phyloP scores from a whole-genome alignment of 2,888 invertebrate genomes.

The Tenthredo scrophulariae region DNA sequence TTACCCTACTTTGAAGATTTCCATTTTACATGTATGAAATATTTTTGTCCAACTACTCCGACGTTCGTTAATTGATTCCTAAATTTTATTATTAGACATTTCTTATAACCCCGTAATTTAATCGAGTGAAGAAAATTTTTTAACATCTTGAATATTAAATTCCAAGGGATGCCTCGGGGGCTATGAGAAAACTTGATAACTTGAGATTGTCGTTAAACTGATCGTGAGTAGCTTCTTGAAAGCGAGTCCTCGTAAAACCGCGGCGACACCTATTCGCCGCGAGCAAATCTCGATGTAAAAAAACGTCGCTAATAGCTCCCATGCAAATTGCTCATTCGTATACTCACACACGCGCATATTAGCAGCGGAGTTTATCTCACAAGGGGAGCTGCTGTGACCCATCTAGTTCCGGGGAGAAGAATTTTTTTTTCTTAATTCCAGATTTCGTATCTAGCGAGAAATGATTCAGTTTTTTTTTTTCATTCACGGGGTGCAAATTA shows the following conservation, averaged over 20 bases:
- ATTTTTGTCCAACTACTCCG: neutral
- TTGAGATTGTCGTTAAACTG: slow-evolving; percentile 37
- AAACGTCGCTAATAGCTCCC: slow-evolving; percentile 32
- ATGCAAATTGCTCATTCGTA: slow-evolving; percentile 30
- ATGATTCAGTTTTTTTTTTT: neutral
- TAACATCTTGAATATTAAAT: neutral
- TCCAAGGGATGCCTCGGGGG: slow-evolving; percentile 10
- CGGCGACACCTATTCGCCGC: slow-evolving; percentile 42
- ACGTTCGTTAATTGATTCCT: neutral
- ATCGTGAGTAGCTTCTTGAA: slow-evolving; percentile 26
- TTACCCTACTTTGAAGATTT: neutral
- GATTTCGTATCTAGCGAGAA: neutral
- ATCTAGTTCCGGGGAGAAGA: neutral
- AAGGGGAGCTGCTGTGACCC: neutral
- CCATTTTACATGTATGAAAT: neutral
- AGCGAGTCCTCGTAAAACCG: slow-evolving; percentile 36
- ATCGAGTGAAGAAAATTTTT: neutral
- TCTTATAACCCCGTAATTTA: neutral
- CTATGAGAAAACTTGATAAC: slow-evolving; percentile 17
- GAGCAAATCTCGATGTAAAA: slow-evolving; percentile 8
- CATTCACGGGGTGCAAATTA: neutral
- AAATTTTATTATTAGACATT: neutral
- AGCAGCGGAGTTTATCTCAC: neutral
- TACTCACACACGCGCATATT: neutral
- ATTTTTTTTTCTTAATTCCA: neutral